Base-by-base conservation (phyloP, 2,797 vertebrate species). In the Channallabes apus region DNA sequence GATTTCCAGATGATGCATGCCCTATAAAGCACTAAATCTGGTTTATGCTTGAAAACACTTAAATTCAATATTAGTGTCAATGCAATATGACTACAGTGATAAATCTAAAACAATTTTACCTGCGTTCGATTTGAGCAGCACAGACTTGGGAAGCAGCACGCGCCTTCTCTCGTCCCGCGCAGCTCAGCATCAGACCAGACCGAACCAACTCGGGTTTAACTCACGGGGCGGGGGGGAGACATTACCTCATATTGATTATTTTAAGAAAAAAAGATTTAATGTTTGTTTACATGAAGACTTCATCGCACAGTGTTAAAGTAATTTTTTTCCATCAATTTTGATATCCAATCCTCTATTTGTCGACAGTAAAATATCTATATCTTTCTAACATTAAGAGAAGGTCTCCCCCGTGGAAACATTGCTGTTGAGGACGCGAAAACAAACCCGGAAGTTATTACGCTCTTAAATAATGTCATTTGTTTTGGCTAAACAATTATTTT, bases 131-230 rank as follows among this genome's bases (percentile, higher is more conserved):
- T 6, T 18, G 6, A 69, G 35, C 64, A 54, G 38, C 67, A 46
- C 51, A 68, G 12, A 58, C 41, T 27, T 11, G 46, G 54, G 54
- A 72, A 71, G 12, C 82, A 75, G 58, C 82, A 82, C 85, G 75
- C 85, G 72, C 85, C 35, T 76, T 62, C 35, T 62, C 3, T 54
- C 72, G 93, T 95, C 95, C 94, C 94, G 94, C 94, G 92, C 94
- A 90, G 90, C 87, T 91, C 90, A 89, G 89, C 89, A 59, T 6
- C 38, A 38, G 95, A 85, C 84, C 35, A 32, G 95, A 85, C 84
- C 78, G 87, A 90, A 94, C 95, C 93, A 95, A 61, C 22, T 5
- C 35, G 6, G 14, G 14, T 17, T n/a, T 18, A 24, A 22, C 17
- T 6, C 9, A 29, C 41, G 38, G 24, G 29, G 83, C 38, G 59